These are phyloP conservation scores for Norana najaformis DNA, from an alignment of 2,888 invertebrate species.

Conservation along the genomic window DNA sequence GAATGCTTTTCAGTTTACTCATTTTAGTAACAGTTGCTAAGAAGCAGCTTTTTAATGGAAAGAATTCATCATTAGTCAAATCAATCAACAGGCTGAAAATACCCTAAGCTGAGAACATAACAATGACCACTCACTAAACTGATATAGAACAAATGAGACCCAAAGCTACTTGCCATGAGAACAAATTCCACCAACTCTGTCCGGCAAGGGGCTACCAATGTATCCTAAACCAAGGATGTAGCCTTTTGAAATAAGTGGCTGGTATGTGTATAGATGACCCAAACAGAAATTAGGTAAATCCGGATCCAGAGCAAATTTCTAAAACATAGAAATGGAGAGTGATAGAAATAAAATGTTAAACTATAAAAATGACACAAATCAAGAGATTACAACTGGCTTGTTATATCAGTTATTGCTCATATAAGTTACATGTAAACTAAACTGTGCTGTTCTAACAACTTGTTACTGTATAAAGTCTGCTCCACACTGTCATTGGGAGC, in stretches of 20 bases:
- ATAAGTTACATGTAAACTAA: no score
- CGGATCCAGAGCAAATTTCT: neutral
- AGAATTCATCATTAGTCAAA: neutral
- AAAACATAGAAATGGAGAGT: neutral
- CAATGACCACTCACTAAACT: no score
- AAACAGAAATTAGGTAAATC: neutral
- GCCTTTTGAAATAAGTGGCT: neutral
- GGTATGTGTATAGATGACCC: slow-evolving; percentile 4
- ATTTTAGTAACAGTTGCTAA: neutral
- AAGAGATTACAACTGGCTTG: no score
- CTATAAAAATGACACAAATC: neutral
- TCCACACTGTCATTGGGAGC: no score
- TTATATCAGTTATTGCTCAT: no score
- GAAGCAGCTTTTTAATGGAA: neutral
- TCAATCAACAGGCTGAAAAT: neutral
- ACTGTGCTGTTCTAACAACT: no score
- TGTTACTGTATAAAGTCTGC: no score
- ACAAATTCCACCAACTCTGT: neutral
- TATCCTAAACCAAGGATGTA: neutral
- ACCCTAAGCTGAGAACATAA: neutral
- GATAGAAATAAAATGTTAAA: neutral
- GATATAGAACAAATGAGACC: neutral
- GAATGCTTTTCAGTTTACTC: neutral
- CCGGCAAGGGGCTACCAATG: neutral
- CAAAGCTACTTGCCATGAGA: neutral